Base-by-base conservation (phyloP, 2,888 invertebrate genomes). In the Sycophila texana region DNA sequence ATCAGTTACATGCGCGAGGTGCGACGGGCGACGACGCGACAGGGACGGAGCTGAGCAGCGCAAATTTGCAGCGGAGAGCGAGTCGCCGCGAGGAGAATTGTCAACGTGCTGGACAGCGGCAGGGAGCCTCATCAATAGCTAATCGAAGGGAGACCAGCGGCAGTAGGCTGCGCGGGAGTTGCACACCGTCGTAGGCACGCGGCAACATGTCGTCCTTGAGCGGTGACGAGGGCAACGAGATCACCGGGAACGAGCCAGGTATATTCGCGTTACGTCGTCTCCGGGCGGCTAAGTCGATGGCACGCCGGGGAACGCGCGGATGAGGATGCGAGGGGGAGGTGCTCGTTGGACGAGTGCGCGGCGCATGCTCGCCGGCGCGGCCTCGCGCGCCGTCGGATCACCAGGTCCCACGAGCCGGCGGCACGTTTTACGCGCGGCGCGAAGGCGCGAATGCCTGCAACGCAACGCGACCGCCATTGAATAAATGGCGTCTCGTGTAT, bases 161-260 rank as follows among this genome's bases (percentile, higher is more conserved):
- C 39, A 39, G 39, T 10, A 39, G 39, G 39, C 39, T 39, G 39
- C 39, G 39, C 39, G 39, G 39, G 39, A 39, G 39, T 10, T 39
- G 39, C 39, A 39, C 39, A 39, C 39, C 39, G 39, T 39, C 70
- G 65, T 22, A 79, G 53, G 65, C 51, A 73, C n/a, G 63, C 63
- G 22, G 79, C 78, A 85, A 83, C 72, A 89, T 89, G 89, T 89
- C 89, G 85, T 89, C 89, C 79, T 84, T 87, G 81, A 89, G 89
- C 84, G 89, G 88, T 84, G 89, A 89, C 81, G 89, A 89, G 75
- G 68, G 51, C 65, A 87, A 77, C 82, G 89, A 89, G 80, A 82
- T 87, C 55, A 78, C 83, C 60, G 84, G 86, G 81, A 84, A 83
- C 57, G 89, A 89, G 65, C 86, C 88, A 85, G 89, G 89, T 89